A percentile compares a stretch with the other conserved stretches of the same genome.
Evolutionary conservation across 2,888 invertebrate species (phyloP).

Genomic region (Eupithecia pulchellata): DNA sequence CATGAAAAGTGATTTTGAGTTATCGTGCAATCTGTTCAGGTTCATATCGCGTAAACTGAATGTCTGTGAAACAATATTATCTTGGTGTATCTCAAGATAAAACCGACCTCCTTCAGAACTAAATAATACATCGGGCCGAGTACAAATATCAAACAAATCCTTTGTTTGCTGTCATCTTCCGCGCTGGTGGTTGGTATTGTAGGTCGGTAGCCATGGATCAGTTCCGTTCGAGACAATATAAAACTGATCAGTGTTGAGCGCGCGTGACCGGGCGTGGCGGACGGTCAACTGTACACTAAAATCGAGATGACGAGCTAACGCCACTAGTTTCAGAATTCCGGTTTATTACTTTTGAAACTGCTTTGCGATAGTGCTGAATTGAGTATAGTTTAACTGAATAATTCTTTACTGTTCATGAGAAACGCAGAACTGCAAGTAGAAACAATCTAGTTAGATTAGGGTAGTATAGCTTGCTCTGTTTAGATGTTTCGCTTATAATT

Average conservation of each 20-base stretch:
- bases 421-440: background rate
- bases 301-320: background rate
- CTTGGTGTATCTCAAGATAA: background rate
- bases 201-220: background rate
- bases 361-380: background rate
- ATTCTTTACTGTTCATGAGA: background rate
- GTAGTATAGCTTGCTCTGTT: background rate
- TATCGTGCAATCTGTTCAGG: background rate
- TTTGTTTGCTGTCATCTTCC: background rate
- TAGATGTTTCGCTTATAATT: background rate
- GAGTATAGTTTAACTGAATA: background rate
- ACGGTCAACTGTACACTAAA: background rate
- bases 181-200: background rate
- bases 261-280: constrained; percentile 3
- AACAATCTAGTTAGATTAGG: background rate
- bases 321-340: background rate
- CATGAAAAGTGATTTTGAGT: background rate
- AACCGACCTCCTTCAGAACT: background rate
- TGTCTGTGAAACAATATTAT: background rate
- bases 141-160: background rate
- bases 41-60: background rate
- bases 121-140: background rate
- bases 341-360: background rate
- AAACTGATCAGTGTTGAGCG: constrained; percentile 7
- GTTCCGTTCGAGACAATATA: background rate